Base-by-base conservation (phyloP, 2,888 invertebrate genomes). In the Eristalinus aeneus region DNA sequence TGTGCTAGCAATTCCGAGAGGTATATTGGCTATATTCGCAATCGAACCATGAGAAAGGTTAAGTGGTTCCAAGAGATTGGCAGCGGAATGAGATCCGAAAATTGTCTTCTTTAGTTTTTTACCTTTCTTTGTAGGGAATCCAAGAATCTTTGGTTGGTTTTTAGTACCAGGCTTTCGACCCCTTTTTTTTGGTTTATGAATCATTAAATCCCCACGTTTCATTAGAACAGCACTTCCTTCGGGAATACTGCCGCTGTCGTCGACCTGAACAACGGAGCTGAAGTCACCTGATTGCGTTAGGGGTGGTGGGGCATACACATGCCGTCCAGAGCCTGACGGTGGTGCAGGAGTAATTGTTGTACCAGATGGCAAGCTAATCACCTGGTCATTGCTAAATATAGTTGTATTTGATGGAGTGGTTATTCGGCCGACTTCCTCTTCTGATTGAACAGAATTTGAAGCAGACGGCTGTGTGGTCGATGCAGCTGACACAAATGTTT, bases 321-420 rank as follows among this genome's bases (percentile, higher is more conserved):
- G 88, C 12, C 86, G 83, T 0, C 88, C 84, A 16, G 86, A 86
- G 22, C 78, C 77, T 22, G 82, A 79, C 3, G 88, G 83, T 0
- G 89, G 90, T 11, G 91, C 87, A 46, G 92, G 91, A 1, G 92
- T 92, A 36, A 92, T 92, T 11, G 92, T 92, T 32, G 92, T 92
- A 0, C 92, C 92, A 4, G 91, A 91, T 5, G 92, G 92, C 12
- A 92, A 88, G 76, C 88, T 91, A 58, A 92, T 91, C 11, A 91
- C 79, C 3, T 89, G 88, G 1, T 89, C 88, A 65, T 76, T 81
- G 2, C 81, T 60, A 9, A 88, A 60, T 22, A 83, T 88, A 2
- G 80, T 81, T 3, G 85, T 80, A 36, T 56, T 77, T 16, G 87
- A 64, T 0, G 77, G 54, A 5, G 46, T 36, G 10, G 69, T 10